Conservation (phyloP, 2,797 vertebrate species). For the Pterois miles region DNA sequence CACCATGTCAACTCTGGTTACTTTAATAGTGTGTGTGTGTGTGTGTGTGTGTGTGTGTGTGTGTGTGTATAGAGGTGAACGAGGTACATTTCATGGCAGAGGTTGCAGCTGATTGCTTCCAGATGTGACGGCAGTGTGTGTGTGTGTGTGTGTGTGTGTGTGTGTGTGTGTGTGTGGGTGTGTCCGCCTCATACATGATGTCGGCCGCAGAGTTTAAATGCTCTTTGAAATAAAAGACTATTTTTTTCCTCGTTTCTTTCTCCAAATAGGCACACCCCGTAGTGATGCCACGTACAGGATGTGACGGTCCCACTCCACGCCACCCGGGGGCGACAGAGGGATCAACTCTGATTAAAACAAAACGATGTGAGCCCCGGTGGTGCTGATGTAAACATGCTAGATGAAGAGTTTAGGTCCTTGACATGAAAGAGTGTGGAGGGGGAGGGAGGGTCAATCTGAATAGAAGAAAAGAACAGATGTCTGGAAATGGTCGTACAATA, state of each 20-base stretch:
- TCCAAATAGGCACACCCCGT: slow-evolving; percentile 37
- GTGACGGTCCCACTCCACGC: slow-evolving; percentile 28
- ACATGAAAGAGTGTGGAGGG: not conserved
- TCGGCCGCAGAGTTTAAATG: slow-evolving; percentile 59
- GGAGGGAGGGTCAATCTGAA: slow-evolving; percentile 20
- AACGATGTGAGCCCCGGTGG: slow-evolving; percentile 6
- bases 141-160: slow-evolving; percentile 19
- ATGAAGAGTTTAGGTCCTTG: slow-evolving; percentile 1
- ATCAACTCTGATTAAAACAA: not conserved
- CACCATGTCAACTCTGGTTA: slow-evolving; percentile 6
- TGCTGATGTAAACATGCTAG: slow-evolving; percentile 14
- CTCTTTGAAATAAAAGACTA: slow-evolving; percentile 59
- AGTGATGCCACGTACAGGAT: slow-evolving; percentile 62
- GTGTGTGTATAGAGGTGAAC: too few species aligned
- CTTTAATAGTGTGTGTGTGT: too few species aligned
- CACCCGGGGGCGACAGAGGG: slow-evolving; percentile 68
- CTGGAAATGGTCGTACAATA: slow-evolving; percentile 59
- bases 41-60: too few species aligned
- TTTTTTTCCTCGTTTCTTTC: slow-evolving; percentile 9
- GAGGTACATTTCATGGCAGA: slow-evolving; percentile 60
- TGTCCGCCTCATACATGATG: slow-evolving; percentile 59
- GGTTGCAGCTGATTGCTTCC: slow-evolving; percentile 66
- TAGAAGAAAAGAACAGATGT: slow-evolving; percentile 73
- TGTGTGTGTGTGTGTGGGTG: slow-evolving; percentile 56
- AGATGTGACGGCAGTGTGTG: slow-evolving; percentile 70